phyloP scores from a whole-genome alignment of 2,797 vertebrate species.

The Rhinophrynus dorsalis region DNA sequence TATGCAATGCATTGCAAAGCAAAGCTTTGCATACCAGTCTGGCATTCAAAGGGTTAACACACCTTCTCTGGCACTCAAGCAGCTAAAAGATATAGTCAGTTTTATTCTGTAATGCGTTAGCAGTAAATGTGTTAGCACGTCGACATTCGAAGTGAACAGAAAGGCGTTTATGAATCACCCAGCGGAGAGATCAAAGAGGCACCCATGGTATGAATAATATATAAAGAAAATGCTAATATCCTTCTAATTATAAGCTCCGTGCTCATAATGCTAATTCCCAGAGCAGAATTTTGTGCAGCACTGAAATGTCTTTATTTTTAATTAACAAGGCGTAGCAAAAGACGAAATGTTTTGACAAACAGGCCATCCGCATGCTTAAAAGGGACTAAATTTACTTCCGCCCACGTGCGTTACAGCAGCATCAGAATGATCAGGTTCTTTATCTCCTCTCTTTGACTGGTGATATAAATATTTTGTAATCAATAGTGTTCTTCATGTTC shows the following conservation, averaged over 20 bases:
- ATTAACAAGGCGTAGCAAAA: conserved; percentile 58
- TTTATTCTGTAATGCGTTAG: conserved; percentile 1
- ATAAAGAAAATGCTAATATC: conserved; percentile 67
- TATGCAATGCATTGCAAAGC: too few species aligned
- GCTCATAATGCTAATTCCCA: conserved; percentile 64
- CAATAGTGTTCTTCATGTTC: too few species aligned
- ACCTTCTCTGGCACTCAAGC: too few species aligned
- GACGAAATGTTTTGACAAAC: conserved; percentile 27
- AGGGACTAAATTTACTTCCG: not conserved
- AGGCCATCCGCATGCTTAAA: not conserved
- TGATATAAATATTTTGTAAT: too few species aligned
- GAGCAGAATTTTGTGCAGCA: conserved; percentile 65
- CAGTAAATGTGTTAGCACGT: not conserved
- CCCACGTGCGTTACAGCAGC: not conserved
- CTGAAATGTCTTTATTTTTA: conserved; percentile 61
- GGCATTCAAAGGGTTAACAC: too few species aligned
- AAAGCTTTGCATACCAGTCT: too few species aligned
- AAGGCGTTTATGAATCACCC: conserved; percentile 30
- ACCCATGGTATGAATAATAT: conserved; percentile 65
- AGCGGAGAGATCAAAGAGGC: conserved; percentile 56
- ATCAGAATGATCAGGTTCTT: too few species aligned
- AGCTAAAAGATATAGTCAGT: too few species aligned
- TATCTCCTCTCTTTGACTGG: too few species aligned
- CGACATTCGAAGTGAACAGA: conserved; percentile 36
- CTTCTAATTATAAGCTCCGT: conserved; percentile 58